Evolutionary conservation across 2,888 invertebrate species (phyloP), one percentile per base, ranked within the genome.

Genomic region (Sphecodes monilicornis): DNA sequence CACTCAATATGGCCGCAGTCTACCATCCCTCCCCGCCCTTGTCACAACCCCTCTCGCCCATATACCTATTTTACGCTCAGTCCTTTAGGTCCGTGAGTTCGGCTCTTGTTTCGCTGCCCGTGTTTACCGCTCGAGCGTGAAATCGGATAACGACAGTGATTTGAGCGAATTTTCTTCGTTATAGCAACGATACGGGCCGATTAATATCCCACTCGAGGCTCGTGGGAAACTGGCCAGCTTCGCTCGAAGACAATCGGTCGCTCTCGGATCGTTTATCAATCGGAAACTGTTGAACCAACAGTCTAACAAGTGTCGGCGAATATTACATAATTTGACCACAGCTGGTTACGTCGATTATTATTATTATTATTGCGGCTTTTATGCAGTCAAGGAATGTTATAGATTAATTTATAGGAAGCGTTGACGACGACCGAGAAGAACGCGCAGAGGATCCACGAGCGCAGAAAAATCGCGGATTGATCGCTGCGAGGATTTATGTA

Each of bases 141-240:
- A 13, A 26, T 60, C 29, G 60, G 60, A 60, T 60, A 60, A 60
- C 60, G 60, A 29, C 16, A 0, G 26, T 60, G 29, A 60, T 60
- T 60, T 16, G 16, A 60, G 60, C 60, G 60, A 60, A 64, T 64
- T 64, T 64, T 64, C 32, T 29, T 32, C 32, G 32, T 64, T 64
- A 64, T 32, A 32, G 3, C 32, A 18, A 64, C 64, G 64, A 64
- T 32, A 64, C 18, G 8, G 10, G 18, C 64, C 32, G 32, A 29
- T 64, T 64, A 64, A 32, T 64, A 32, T 32, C 32, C 64, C 29
- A n/a, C 26, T 57, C 64, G 32, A 3, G 32, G 29, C 32, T 32
- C 32, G 64, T 64, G 64, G 32, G 64, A 64, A 64, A 32, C 64
- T 64, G 64, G 22, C 29, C 32, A 1, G 29, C 32, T 64, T 16